Base-by-base conservation (phyloP, 2,888 invertebrate genomes). In the Argyresthia albistria region DNA sequence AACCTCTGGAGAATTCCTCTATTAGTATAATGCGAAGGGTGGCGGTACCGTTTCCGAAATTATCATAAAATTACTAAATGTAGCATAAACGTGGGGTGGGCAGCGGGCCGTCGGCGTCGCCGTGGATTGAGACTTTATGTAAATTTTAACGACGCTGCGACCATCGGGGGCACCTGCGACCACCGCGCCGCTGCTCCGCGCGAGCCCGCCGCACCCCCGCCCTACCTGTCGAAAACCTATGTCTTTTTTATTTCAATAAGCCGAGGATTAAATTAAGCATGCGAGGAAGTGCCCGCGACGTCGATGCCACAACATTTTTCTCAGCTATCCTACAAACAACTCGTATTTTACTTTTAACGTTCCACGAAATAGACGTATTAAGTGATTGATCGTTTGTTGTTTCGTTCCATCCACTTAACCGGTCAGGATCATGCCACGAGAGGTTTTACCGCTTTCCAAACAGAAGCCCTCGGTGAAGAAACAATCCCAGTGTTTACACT, bases 41-140 rank as follows among this genome's bases (percentile, higher is more conserved):
- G 84, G 86, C 73, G 78, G 84, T 77, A 80, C 78, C 75, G 86
- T 86, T 86, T 84, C 80, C 78, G 76, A 80, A 87, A 87, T 87
- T 87, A 87, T 87, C 87, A 87, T 87, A 87, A 87, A 87, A 87
- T 87, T 87, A 87, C 87, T 87, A 87, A 87, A 87, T 87, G 87
- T 87, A 86, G 87, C 87, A 86, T 87, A 78, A 84, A 82, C 79
- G 83, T 78, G 86, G 59, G 84, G 86, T 76, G 83, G 84, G 75
- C 80, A 80, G 79, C 73, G 72, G 68, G 69, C 75, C 74, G 43
- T 11, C 45, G 25, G 70, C 76, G 79, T 65, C 79, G 79, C 70
- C 70, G 81, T 77, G 86, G 86, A 87, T 87, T 86, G 86, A 87
- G 87, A 87, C 87, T 86, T 87, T 87, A 87, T 87, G 87, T 87